Conservation (phyloP, 2,113 vertebrate species). For the Cheirogaleus medius region DNA sequence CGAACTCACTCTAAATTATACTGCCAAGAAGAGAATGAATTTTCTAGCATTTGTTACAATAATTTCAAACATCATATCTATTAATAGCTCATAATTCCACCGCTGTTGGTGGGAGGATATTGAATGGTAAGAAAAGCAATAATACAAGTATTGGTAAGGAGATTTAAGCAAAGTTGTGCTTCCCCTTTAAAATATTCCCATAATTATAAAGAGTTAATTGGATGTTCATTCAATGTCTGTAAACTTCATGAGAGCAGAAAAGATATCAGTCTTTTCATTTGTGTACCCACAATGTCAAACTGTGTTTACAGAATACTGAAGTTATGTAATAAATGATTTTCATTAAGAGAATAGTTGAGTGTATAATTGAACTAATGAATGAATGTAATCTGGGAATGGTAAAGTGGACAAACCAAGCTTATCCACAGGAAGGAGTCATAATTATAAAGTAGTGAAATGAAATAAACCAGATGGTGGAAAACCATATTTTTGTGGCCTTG, state of each 20-base stretch:
- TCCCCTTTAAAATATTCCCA: neutral
- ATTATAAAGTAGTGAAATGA: neutral
- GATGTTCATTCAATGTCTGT: neutral
- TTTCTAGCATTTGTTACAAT: neutral
- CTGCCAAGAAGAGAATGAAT: neutral
- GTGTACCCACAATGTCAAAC: neutral
- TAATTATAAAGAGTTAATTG: neutral
- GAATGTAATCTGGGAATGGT: neutral
- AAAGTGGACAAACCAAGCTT: neutral
- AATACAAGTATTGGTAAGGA: neutral
- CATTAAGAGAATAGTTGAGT: neutral
- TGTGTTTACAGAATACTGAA: neutral
- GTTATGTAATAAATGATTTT: neutral
- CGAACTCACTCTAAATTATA: neutral
- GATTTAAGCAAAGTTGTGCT: neutral
- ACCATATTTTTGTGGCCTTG: neutral
- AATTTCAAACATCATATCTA: conserved; percentile 2
- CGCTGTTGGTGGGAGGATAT: neutral
- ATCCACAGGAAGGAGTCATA: neutral
- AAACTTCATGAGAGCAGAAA: neutral
- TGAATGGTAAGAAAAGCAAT: neutral
- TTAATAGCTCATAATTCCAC: neutral
- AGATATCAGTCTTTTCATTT: neutral
- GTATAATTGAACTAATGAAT: neutral
- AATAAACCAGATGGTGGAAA: neutral